Conservation (phyloP, 2,888 invertebrate genomes). For the Euphydryas editha region DNA sequence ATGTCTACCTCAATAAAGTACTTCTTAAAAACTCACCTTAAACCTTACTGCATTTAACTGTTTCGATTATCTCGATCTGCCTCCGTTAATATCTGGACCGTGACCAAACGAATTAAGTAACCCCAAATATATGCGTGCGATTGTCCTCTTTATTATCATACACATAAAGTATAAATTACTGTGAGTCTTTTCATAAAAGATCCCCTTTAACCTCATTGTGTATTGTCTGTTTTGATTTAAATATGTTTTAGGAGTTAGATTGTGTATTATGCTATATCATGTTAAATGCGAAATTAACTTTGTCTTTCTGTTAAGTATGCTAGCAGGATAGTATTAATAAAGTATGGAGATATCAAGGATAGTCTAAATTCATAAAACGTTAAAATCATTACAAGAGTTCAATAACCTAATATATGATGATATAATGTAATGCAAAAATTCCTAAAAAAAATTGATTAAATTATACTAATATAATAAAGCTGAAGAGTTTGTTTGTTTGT, state of each 20-base stretch:
- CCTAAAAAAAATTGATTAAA: too few relatives aligned
- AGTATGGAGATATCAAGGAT: too few relatives aligned
- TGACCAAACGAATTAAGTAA: slow-evolving; percentile 48
- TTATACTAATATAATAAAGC: too few relatives aligned
- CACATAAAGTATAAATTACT: neutral
- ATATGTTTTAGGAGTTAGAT: neutral
- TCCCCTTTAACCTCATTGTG: neutral
- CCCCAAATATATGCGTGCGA: slow-evolving; percentile 16
- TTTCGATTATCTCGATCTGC: slow-evolving; percentile 58
- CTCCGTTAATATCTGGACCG: slow-evolving; percentile 60
- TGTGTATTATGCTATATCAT: neutral
- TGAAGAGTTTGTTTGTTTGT: too few relatives aligned
- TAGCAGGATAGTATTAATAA: too few relatives aligned
- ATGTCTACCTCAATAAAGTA: slow-evolving; percentile 7
- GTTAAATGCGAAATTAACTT: neutral
- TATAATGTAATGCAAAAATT: too few relatives aligned
- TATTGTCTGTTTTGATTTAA: neutral
- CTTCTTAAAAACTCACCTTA: slow-evolving; percentile 21
- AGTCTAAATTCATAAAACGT: too few relatives aligned
- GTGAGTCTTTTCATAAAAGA: neutral
- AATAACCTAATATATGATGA: too few relatives aligned
- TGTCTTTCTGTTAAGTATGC: neutral
- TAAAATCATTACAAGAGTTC: too few relatives aligned
- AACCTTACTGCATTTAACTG: slow-evolving; percentile 55
- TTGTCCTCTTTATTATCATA: neutral